Percentiles rank a stretch among this genome's conserved stretches.
phyloP scores from a whole-genome alignment of 1,140 invertebrate genomes.

The Saccostrea glomerata region DNA sequence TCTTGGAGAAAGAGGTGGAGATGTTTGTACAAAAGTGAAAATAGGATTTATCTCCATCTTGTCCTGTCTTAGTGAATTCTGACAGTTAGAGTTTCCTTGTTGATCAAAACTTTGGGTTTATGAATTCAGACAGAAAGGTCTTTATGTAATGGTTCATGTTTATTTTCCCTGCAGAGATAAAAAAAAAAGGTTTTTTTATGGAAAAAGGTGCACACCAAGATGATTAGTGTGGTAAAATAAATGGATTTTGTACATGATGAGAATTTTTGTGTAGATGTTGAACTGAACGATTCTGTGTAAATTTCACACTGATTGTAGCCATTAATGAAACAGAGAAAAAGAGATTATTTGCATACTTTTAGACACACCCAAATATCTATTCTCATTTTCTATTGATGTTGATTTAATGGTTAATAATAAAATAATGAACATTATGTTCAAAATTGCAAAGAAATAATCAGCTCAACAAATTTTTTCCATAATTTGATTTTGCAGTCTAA shows the following conservation, averaged over 20 bases:
- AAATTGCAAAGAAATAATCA: no score
- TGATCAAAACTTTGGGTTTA: constrained; percentile 23
- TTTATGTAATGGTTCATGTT: background rate
- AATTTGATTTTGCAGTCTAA: no score
- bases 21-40: constrained; percentile 10
- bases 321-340: no score
- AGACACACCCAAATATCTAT: background rate
- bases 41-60: background rate
- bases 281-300: no score
- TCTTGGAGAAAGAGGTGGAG: constrained; percentile 7
- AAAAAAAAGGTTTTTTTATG: background rate
- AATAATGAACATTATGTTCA: no score
- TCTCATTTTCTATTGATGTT: background rate
- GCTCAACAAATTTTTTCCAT: no score
- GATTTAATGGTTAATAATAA: no score
- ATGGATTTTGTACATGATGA: background rate
- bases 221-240: constrained; percentile 32
- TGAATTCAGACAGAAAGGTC: constrained; percentile 19
- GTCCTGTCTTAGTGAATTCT: background rate
- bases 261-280: background rate
- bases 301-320: no score
- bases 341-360: background rate
- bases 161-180: background rate
- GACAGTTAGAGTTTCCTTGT: constrained; percentile 30
- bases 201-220: background rate